Base-by-base conservation (phyloP, 2,888 invertebrate genomes). In the Theretra japonica region DNA sequence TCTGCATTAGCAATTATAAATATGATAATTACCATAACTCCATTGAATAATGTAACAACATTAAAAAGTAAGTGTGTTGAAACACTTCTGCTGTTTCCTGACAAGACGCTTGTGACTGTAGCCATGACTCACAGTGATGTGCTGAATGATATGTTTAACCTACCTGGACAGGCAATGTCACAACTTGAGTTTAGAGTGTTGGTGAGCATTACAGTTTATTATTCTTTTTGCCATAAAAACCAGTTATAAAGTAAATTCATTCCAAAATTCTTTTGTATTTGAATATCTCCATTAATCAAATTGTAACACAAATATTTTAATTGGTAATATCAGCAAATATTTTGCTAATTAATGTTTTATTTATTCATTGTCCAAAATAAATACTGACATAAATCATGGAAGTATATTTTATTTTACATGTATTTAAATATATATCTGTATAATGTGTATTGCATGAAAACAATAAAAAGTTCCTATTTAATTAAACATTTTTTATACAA, bases 61-160 rank as follows among this genome's bases (percentile, higher is more conserved):
- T 72, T 91, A 48, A 86, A 86, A 74, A 73, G 69, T 23, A 70
- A 88, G 50, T 87, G 85, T 68, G 87, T 86, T 73, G 85, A 90
- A 8, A 86, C 85, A 23, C 73, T 92, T 2, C 53, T 83, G n/a
- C 79, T 77, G n/a, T 90, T 85, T 73, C 90, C 93, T 48, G 80
- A 85, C 70, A 77, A 84, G 56, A 81, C 80, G 25, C 77, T 90
- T 2, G 74, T 80, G 53, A 75, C 76, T 19, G 68, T 86, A 8
- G 82, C 78, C 2, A 76, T 76, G 7, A 71, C 79, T 3, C 79
- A 89, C 57, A 73, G 77, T 60, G 65, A 75, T 41, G 82, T 85
- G 70, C 69, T 92, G 4, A 76, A 86, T 69, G 84, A 88, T 74
- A 72, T 89, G 23, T 77, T 88, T 30, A 76, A 80, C 69, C 72